Base-by-base conservation (phyloP, 1,140 invertebrate genomes). In the Drosophila lacertosa region DNA sequence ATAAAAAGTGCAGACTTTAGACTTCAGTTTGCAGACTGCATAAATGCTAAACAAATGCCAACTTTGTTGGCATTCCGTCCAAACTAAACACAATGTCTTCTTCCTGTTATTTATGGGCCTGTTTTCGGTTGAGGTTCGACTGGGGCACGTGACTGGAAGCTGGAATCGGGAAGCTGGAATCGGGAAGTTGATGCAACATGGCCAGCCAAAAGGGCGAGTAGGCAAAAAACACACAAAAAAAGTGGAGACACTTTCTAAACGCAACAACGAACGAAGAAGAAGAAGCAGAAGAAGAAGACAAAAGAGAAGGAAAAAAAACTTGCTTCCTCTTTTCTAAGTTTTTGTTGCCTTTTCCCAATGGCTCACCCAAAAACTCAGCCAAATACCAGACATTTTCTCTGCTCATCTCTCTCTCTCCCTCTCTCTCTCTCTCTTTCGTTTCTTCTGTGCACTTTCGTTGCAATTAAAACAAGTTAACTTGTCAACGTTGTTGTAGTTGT, bases 1-100 rank as follows among this genome's bases (percentile, higher is more conserved):
- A 81, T 86, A 86, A 86, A 84, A 86, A 81, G 45, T 76, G 66
- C 76, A 86, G 10, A 29, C 29, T 29, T n/a, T n/a, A n/a, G n/a
- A n/a, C n/a, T n/a, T n/a, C n/a, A n/a, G n/a, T n/a, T n/a, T n/a
- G n/a, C n/a, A 86, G 10, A 29, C 29, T 29, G 44, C 22, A 45
- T n/a, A 45, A 84, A 84, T 77, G 67, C 53, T 29, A 64, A 48
- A 29, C 26, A 29, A 29, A 5, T 0, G 7, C 26, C 7, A 59
- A 48, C 40, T 37, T 65, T 64, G 51, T 33, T 57, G 50, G 15
- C 70, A 58, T 51, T 77, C 53, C 57, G 45, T 71, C 29, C 55
- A 1, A 16, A 29, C 39, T 47, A 48, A 59, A 60, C 54, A 71
- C 53, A 58, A 42, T 68, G 55, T 37, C 29, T 13, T 65, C 22